Conservation (phyloP, 2,888 invertebrate genomes). For the Busseola fusca region DNA sequence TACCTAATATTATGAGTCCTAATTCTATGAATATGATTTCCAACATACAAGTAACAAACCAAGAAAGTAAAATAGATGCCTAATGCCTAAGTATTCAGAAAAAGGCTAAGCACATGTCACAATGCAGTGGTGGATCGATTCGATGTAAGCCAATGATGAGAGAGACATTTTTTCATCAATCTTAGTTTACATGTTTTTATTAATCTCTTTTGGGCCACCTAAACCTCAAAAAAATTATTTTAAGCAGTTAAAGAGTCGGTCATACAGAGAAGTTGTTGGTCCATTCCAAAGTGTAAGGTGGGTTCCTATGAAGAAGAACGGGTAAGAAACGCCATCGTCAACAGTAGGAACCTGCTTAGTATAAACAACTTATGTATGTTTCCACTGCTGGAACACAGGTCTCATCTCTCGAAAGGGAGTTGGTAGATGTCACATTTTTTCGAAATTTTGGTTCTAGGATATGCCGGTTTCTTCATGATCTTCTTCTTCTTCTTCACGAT, state of each 20-base stretch:
- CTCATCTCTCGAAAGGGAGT: neutral
- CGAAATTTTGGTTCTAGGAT: neutral
- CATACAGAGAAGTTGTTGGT: too few relatives aligned
- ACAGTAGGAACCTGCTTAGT: neutral
- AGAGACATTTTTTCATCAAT: too few relatives aligned
- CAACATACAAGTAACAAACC: neutral
- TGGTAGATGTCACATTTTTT: neutral
- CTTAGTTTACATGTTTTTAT: too few relatives aligned
- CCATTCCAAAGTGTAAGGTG: too few relatives aligned
- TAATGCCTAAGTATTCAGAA: too few relatives aligned
- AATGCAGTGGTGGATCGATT: too few relatives aligned
- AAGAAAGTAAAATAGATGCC: neutral
- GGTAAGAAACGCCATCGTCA: neutral
- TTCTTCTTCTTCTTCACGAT: neutral
- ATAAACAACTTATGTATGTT: neutral
- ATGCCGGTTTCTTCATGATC: neutral
- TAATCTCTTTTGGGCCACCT: too few relatives aligned
- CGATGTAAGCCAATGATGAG: too few relatives aligned
- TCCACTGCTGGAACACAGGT: neutral
- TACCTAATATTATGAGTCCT: neutral
- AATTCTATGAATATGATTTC: neutral
- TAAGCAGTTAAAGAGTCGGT: too few relatives aligned
- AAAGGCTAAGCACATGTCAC: too few relatives aligned
- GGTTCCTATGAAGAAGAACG: too few relatives aligned
- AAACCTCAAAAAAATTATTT: too few relatives aligned